Conservation (phyloP, 2,888 invertebrate genomes). For the Philonicus albiceps region DNA sequence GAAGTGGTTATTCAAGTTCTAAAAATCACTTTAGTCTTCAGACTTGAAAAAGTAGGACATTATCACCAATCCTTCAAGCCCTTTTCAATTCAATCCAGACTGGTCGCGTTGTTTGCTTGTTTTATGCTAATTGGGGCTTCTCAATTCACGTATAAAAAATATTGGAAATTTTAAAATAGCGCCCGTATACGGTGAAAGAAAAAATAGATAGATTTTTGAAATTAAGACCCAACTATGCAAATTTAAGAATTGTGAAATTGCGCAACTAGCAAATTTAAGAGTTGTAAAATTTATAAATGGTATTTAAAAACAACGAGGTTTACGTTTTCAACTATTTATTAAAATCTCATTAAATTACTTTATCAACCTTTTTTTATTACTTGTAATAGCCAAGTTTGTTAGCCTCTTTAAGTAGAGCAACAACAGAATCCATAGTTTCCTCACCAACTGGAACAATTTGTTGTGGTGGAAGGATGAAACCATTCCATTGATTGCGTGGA, state of each 20-base stretch:
- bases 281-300: not conserved
- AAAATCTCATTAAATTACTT: not conserved
- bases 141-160: too few relatives aligned
- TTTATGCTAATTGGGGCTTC: too few relatives aligned
- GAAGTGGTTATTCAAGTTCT: not conserved
- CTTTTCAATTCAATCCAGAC: too few relatives aligned
- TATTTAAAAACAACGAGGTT: not conserved
- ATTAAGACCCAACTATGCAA: too few relatives aligned
- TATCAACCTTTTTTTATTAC: not conserved
- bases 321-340: not conserved
- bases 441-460: conserved; percentile 72
- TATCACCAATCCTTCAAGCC: too few relatives aligned
- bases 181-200: too few relatives aligned
- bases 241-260: not conserved
- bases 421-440: conserved; percentile 68
- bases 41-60: too few relatives aligned
- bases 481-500: conserved; percentile 58
- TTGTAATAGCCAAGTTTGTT: conserved; percentile 60
- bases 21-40: too few relatives aligned
- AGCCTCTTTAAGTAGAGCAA: conserved; percentile 65
- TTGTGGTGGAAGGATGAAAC: conserved; percentile 72
- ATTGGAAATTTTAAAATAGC: too few relatives aligned
- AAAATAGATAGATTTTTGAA: too few relatives aligned
- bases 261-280: too few relatives aligned
- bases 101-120: too few relatives aligned